phyloP scores from a whole-genome alignment of 2,797 vertebrate genomes.

The Delichon dasypus region DNA sequence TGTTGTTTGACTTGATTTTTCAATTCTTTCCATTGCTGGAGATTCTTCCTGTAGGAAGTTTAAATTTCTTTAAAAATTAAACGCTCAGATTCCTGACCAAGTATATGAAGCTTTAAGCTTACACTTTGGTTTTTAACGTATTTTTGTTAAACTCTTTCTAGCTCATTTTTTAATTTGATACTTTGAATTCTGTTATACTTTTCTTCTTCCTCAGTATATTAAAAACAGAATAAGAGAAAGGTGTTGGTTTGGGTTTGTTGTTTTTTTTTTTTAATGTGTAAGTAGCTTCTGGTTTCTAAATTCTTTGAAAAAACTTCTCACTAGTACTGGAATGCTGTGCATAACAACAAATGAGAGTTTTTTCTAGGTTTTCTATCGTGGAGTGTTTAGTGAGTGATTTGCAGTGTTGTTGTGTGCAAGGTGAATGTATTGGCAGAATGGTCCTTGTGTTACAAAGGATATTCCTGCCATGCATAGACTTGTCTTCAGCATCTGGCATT shows the following conservation, averaged over 20 bases:
- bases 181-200: background rate
- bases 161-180: background rate
- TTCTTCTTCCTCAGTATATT: background rate
- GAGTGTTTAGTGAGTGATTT: background rate
- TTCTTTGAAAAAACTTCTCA: background rate
- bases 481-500: background rate
- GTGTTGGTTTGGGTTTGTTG: no score
- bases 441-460: background rate
- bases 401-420: background rate
- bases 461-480: background rate
- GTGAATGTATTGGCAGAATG: fast-evolving
- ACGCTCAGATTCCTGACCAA: background rate
- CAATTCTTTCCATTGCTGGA: background rate
- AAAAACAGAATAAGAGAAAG: background rate
- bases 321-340: background rate
- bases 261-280: background rate
- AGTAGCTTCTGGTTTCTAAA: background rate
- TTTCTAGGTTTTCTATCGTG: background rate
- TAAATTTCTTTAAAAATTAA: background rate
- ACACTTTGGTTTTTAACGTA: background rate
- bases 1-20: background rate
- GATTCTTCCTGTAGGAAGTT: background rate
- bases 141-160: background rate
- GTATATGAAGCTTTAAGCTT: background rate
- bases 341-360: background rate